These are phyloP conservation scores for Trichonephila inaurata DNA, from an alignment of 1,140 invertebrate genomes.

Conservation along the genomic window DNA sequence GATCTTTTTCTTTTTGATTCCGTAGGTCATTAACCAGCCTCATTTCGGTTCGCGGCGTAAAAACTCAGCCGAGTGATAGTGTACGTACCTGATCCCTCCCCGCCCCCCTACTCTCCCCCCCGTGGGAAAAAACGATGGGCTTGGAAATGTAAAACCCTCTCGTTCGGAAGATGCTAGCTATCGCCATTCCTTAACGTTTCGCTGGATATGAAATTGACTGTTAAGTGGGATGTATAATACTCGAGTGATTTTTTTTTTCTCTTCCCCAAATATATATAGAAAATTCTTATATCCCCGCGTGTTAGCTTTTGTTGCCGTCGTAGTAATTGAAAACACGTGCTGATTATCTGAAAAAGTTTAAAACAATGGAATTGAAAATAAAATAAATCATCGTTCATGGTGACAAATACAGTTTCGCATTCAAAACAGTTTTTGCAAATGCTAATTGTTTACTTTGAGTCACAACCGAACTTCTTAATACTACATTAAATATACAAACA, in stretches of 20 bases:
- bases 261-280: neutral
- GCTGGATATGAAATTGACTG: neutral
- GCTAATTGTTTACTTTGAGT: too few relatives aligned
- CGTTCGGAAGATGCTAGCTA: neutral
- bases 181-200: conserved; percentile 14
- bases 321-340: neutral
- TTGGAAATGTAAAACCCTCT: neutral
- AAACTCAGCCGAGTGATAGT: conserved; percentile 25
- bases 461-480: too few relatives aligned
- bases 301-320: neutral
- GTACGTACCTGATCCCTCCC: neutral
- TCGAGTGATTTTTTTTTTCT: neutral
- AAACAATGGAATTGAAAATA: too few relatives aligned
- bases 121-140: conserved; percentile 10
- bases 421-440: too few relatives aligned
- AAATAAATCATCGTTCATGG: too few relatives aligned
- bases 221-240: neutral
- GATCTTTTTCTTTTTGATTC: neutral
- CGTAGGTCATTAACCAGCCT: conserved; percentile 35
- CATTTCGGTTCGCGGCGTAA: conserved; percentile 36
- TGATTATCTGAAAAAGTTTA: too few relatives aligned
- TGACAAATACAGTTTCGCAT: too few relatives aligned
- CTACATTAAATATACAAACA: too few relatives aligned
- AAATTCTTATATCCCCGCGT: neutral
- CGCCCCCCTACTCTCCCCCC: neutral